Conservation (phyloP, 1,140 invertebrate species). For the Cherax destructor region DNA sequence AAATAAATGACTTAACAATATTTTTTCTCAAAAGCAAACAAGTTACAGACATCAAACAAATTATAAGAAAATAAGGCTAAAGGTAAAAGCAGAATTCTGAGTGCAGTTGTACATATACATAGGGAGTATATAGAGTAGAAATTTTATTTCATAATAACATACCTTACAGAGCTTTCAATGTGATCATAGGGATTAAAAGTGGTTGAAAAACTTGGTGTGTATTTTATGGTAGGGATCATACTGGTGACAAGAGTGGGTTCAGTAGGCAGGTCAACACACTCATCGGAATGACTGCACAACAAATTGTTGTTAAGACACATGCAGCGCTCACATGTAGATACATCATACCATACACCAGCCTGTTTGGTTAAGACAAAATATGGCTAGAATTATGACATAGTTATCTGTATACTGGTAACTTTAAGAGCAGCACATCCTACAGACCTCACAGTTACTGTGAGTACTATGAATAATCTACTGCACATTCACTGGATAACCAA, state of each 20-base stretch:
- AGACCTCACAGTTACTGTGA: too few relatives aligned
- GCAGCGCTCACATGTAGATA: constrained; percentile 82
- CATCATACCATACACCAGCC: constrained; percentile 79
- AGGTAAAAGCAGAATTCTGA: too few relatives aligned
- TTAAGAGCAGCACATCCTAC: too few relatives aligned
- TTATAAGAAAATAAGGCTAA: too few relatives aligned
- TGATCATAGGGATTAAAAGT: not conserved
- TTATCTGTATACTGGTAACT: not conserved
- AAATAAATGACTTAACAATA: too few relatives aligned
- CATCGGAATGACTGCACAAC: constrained; percentile 77
- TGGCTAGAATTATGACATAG: too few relatives aligned
- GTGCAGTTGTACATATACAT: too few relatives aligned
- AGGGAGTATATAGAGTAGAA: too few relatives aligned
- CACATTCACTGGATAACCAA: too few relatives aligned
- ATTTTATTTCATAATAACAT: not conserved
- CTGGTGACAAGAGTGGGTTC: constrained; percentile 4
- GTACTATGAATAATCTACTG: too few relatives aligned
- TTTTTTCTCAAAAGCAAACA: too few relatives aligned
- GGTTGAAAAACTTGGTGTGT: not conserved
- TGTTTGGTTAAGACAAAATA: constrained; percentile 72
- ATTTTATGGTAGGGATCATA: not conserved
- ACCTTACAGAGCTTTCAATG: not conserved
- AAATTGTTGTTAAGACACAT: constrained; percentile 86
- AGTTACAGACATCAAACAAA: too few relatives aligned
- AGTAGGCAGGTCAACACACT: constrained; percentile 35